Conservation (phyloP, 64 coral and sea anemone species). For the Stylophora pistillata region DNA sequence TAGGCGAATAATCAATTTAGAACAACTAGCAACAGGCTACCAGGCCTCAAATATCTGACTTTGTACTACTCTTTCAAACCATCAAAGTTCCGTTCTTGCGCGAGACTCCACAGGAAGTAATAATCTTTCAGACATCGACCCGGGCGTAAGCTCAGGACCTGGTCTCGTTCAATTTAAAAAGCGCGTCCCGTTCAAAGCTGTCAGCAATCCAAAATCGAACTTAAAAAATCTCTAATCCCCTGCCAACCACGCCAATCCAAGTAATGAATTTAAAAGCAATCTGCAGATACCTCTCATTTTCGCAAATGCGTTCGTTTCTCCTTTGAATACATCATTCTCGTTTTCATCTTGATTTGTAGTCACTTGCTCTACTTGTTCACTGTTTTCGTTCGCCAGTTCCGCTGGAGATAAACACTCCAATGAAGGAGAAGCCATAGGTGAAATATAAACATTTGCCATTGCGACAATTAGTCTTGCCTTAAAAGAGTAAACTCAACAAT, state of each 20-base stretch:
- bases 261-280: neutral
- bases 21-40: too few species aligned
- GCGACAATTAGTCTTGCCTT: neutral
- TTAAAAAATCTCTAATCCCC: neutral
- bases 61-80: too few species aligned
- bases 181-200: too few species aligned
- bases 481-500: neutral
- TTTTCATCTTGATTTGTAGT: neutral
- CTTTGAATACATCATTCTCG: neutral
- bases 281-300: neutral
- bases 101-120: too few species aligned
- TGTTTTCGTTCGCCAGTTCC: neutral
- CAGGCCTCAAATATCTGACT: too few species aligned
- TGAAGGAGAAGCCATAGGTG: neutral
- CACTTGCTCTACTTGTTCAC: neutral
- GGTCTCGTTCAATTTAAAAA: too few species aligned
- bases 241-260: neutral
- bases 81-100: too few species aligned
- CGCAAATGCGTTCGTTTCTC: neutral
- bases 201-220: too few species aligned
- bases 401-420: neutral
- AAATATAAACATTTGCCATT: constrained; percentile 6
- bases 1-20: too few species aligned
- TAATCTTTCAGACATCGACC: too few species aligned
- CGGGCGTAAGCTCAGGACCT: too few species aligned